Base-by-base conservation (phyloP, 2,888 invertebrate species). In the Conistra vaccinii region DNA sequence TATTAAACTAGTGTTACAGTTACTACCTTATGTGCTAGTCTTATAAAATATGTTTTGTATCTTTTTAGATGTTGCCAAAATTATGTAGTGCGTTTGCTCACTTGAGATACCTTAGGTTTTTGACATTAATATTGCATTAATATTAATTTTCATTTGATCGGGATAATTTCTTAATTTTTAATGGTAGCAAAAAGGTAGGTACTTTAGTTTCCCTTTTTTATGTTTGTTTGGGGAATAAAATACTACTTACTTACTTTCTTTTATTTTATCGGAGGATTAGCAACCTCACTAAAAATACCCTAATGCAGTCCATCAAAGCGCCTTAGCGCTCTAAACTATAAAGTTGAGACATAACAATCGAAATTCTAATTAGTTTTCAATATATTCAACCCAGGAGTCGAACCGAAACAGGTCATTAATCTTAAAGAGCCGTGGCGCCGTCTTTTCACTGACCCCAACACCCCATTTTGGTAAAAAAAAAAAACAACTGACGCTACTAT, bases 371-470 rank as follows among this genome's bases (percentile, higher is more conserved):
- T 92, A 90, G 91, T 90, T 93, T 90, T 89, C 90, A 89, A 91
- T 90, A 89, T 90, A 89, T 89, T 89, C 88, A 90, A 89, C 90
- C 88, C 89, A 89, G 90, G 90, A 93, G 90, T 91, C 89, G 89
- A 89, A 90, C 87, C 91, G 84, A 90, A 92, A 91, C 90, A 90
- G 91, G 89, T 91, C 94, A 95, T 96, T 93, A 95, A 96, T 95
- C 95, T 95, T 93, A 86, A 75, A 88, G 87, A 87, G 80, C 78
- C 88, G 78, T 92, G 95, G 94, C 94, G 95, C 95, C 94, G 92
- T 92, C 93, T 92, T 92, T 91, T 91, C 93, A 91, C 92, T 93
- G 93, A 93, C 92, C 93, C 93, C 92, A 93, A 95, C 95, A 95
- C 95, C 94, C 93, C 86, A 90, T 91, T 90, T 90, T 89, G 87